Conservation (phyloP, 2,797 vertebrate genomes). For the Diplodus sargus region DNA sequence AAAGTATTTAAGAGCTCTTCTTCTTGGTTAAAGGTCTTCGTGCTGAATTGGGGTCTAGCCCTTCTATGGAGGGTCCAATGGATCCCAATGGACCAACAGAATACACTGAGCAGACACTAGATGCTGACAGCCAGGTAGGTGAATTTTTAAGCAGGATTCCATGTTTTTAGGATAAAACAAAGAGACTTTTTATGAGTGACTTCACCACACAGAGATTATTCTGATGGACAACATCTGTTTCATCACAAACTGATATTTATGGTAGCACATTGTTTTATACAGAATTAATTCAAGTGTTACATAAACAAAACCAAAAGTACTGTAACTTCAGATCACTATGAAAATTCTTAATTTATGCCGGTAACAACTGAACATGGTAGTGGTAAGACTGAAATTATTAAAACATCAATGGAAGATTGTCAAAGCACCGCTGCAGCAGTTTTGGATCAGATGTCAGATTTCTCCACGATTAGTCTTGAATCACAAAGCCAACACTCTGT, state of each 20-base stretch:
- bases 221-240: conserved; percentile 30
- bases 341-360: neutral
- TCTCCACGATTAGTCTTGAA: neutral
- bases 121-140: conserved; percentile 89
- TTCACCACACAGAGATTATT: neutral
- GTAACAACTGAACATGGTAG: neutral
- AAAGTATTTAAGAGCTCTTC: neutral
- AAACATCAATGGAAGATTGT: neutral
- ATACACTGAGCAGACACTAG: conserved; percentile 91
- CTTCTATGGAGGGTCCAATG: conserved; percentile 69
- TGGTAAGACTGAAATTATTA: neutral
- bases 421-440: neutral
- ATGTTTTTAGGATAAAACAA: neutral
- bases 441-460: neutral
- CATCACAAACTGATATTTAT: conserved; percentile 9
- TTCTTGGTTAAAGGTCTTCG: conserved; percentile 58
- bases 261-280: conserved; percentile 4
- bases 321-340: neutral
- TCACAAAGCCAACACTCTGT: neutral
- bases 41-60: conserved; percentile 71
- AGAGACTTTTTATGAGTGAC: neutral
- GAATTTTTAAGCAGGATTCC: neutral
- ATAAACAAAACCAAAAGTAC: neutral
- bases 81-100: conserved; percentile 80
- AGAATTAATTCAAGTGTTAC: neutral